Evolutionary conservation across 2,113 vertebrate species (phyloP), one percentile per base, ranked within the genome.

Genomic region (Ptilorrhoa leucosticta): DNA sequence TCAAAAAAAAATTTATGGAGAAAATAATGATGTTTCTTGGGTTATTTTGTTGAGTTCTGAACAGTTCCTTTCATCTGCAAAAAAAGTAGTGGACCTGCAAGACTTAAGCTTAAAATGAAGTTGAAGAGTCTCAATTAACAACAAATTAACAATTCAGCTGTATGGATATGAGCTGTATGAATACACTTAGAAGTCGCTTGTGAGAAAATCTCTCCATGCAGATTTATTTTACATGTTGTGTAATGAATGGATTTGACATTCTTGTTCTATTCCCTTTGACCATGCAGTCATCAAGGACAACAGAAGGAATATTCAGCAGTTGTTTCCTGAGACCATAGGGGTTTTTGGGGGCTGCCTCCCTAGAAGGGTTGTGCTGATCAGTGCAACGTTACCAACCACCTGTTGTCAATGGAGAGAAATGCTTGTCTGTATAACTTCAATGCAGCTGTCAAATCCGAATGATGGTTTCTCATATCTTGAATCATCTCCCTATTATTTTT

Each of bases 81-180:
- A 79, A 31, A 65, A 3, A 48, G 9, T 66, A 64, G 17, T 4
- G 17, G 19, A 83, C 10, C 4, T 57, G 20, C 48, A 54, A 83
- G 28, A 57, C 22, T 71, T 8, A 35, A n/a, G 13, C 8, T 73
- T 56, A 48, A 94, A 58, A 76, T 47, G 33, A 58, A 54, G 11
- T 11, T 56, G 21, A 39, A 64, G 6, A n/a, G 7, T 21, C 6
- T 57, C 22, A 60, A 15, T 33, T 70, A 71, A 56, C 15, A 76
- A 33, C 58, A 75, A 56, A 60, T 64, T 33, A 85, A 18, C 37
- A 47, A 11, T 39, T 69, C 31, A 66, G 3, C 12, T 66, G 5
- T 57, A 35, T 35, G 8, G 2, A 54, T 47, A 51, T 0, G 0
- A 83, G 23, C 17, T 37, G 6, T 17, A 66, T 27, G 30, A 85